A percentile compares a stretch with the other conserved stretches of the same genome.
Conservation (phyloP, 2,113 vertebrate species). For the Sprattus sprattus region DNA sequence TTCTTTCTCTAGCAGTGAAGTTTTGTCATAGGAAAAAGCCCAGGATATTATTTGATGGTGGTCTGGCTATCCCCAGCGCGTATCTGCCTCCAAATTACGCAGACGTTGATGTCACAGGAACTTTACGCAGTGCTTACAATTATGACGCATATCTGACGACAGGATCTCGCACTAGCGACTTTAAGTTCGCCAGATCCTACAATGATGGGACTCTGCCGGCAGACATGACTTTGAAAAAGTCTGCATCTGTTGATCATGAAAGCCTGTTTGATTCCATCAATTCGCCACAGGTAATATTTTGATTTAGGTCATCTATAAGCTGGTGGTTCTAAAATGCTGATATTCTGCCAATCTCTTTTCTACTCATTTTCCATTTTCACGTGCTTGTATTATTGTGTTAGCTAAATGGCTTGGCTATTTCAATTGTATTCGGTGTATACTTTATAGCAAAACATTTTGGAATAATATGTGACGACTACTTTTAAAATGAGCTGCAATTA, state of each 20-base stretch:
- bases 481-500: too few species aligned
- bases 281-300: background rate
- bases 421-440: too few species aligned
- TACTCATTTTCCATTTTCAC: too few species aligned
- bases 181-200: conserved; percentile 33
- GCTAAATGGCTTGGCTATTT: too few species aligned
- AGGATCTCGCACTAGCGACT: conserved; percentile 37
- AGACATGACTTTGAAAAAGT: conserved; percentile 18
- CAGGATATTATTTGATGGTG: conserved; percentile 11
- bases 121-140: conserved; percentile 33
- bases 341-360: background rate
- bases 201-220: conserved; percentile 36
- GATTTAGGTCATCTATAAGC: background rate
- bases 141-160: conserved; percentile 40
- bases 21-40: conserved; percentile 10
- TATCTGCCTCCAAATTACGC: conserved; percentile 34
- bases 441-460: too few species aligned
- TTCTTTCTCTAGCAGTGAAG: background rate
- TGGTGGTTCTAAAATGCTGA: background rate
- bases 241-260: background rate
- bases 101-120: conserved; percentile 5
- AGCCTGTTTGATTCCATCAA: conserved; percentile 11
- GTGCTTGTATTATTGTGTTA: too few species aligned
- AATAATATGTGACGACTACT: too few species aligned
- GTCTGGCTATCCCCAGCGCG: conserved; percentile 24